These are phyloP conservation scores for Papilio demoleus DNA, from an alignment of 2,888 invertebrate genomes.

Conservation along the genomic window DNA sequence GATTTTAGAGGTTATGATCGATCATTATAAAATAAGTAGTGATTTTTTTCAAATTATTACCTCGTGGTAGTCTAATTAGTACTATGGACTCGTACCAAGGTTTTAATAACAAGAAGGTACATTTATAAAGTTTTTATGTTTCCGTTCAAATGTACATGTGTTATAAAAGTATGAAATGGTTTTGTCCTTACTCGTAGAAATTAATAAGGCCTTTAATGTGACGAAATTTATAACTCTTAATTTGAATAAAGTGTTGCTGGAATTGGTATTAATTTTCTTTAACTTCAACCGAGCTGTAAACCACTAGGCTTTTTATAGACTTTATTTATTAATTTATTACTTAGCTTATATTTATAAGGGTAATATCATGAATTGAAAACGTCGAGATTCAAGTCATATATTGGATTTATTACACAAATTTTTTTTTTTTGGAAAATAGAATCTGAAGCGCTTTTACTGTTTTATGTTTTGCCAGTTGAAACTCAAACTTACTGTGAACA, in stretches of 20 bases:
- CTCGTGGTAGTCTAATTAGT: too few relatives aligned
- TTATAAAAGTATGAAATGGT: slow-evolving; percentile 10
- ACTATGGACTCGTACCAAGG: background rate
- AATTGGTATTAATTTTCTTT: slow-evolving; percentile 2
- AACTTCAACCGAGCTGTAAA: background rate
- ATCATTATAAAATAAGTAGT: too few relatives aligned
- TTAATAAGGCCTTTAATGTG: background rate
- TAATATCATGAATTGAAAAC: background rate
- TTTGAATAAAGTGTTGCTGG: slow-evolving; percentile 24
- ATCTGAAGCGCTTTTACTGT: too few relatives aligned
- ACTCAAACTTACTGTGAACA: slow-evolving; percentile 69
- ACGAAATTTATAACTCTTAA: slow-evolving; percentile 12
- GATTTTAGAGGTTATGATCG: too few relatives aligned
- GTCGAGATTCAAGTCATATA: too few relatives aligned
- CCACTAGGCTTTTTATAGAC: background rate
- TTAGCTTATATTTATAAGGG: background rate
- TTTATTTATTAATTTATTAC: background rate
- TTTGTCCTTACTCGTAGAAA: slow-evolving; percentile 3
- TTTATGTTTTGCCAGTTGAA: background rate
- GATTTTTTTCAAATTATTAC: too few relatives aligned
- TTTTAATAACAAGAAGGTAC: slow-evolving; percentile 3
- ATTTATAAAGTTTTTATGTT: slow-evolving; percentile 24
- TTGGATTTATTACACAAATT: too few relatives aligned
- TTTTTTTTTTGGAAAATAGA: too few relatives aligned
- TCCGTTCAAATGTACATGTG: background rate